These are phyloP conservation scores for Pseudorhiza aurosa DNA, from an alignment of 30 jellyfish, hydroid and myxozoan genomes.

Conservation along the genomic window DNA sequence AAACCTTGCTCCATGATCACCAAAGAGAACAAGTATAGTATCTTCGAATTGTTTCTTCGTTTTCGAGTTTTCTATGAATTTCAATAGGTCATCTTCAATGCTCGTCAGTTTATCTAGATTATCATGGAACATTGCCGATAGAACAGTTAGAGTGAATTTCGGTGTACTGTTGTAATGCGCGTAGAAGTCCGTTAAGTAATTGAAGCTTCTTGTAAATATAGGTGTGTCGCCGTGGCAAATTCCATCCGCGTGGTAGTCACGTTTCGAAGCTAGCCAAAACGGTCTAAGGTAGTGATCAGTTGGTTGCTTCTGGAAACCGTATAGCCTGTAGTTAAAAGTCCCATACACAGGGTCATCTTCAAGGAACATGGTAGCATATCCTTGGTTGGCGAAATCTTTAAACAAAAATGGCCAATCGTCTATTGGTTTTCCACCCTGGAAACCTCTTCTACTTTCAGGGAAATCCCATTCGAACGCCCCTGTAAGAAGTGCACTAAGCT, in stretches of 20 bases:
- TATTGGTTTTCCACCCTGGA: conserved; percentile 48
- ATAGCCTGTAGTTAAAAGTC: conserved; percentile 64
- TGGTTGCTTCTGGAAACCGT: conserved; percentile 73
- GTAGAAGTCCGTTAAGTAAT: conserved; percentile 27
- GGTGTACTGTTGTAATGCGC: conserved; percentile 42
- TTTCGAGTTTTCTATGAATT: conserved; percentile 18
- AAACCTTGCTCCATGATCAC: conserved; percentile 85
- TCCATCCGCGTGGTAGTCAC: conserved; percentile 8
- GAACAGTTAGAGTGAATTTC: conserved; percentile 38
- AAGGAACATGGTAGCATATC: conserved; percentile 66
- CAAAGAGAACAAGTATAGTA: conserved; percentile 66
- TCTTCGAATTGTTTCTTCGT: conserved; percentile 20
- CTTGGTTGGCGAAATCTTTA: conserved; percentile 23
- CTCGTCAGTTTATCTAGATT: conserved; percentile 20
- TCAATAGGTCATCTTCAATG: conserved; percentile 45
- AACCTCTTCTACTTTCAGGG: conserved; percentile 80
- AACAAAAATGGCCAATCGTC: conserved; percentile 83
- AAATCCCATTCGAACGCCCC: conserved; percentile 73
- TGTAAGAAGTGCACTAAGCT: conserved; percentile 62
- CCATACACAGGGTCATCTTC: conserved; percentile 76
- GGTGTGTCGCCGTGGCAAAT: conserved; percentile 49
- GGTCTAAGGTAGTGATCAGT: conserved; percentile 76
- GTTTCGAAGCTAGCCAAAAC: conserved; percentile 61
- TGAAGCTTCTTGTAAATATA: conserved; percentile 36
- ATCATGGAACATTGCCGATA: conserved; percentile 64